Evolutionary conservation across 1,140 invertebrate genomes (phyloP).

Genomic region (Tetramorium simillimum): DNA sequence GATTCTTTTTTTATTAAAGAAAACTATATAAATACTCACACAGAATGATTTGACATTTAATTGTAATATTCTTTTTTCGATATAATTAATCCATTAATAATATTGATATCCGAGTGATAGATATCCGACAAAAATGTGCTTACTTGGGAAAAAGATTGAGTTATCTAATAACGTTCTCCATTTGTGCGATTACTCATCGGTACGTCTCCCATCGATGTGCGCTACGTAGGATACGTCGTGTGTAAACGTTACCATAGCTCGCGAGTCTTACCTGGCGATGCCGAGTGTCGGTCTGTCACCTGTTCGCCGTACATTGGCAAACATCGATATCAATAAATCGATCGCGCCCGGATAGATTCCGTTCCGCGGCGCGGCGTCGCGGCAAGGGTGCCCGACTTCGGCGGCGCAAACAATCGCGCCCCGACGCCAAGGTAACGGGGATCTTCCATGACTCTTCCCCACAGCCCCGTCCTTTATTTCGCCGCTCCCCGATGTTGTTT

Average conservation of each 20-base stretch:
- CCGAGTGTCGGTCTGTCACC: constrained; percentile 28
- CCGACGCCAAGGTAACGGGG: constrained; percentile 49
- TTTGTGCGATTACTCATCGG: neutral
- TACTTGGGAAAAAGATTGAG: neutral
- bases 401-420: constrained; percentile 71
- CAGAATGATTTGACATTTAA: neutral
- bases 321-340: constrained; percentile 74
- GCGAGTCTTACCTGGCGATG: constrained; percentile 36
- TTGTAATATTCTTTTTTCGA: neutral
- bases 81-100: neutral
- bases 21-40: neutral
- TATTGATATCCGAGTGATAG: neutral
- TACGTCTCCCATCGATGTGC: constrained; percentile 1
- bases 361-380: constrained; percentile 14
- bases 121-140: neutral
- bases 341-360: constrained; percentile 62
- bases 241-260: constrained; percentile 11
- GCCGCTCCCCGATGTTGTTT: constrained; percentile 74
- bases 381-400: constrained; percentile 58
- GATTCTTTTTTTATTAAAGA: neutral
- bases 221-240: neutral
- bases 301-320: constrained; percentile 46
- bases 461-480: neutral
- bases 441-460: constrained; percentile 72
- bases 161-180: neutral